Evolutionary conservation across 2,888 invertebrate genomes (phyloP).

Genomic region (Leucophenga maculata): DNA sequence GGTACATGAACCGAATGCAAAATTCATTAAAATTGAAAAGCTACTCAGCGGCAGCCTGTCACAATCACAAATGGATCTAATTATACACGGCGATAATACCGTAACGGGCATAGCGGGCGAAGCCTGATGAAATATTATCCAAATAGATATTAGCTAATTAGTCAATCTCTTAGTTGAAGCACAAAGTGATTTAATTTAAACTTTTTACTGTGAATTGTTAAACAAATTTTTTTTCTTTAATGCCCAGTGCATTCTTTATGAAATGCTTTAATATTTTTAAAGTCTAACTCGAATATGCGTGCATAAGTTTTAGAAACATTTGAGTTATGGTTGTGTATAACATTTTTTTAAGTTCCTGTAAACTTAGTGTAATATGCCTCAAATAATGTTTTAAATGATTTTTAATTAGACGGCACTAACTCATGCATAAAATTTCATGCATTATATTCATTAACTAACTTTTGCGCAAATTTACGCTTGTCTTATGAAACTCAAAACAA

Average conservation of each 20-base stretch:
- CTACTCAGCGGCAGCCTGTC: constrained; percentile 64
- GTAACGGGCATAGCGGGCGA: constrained; percentile 62
- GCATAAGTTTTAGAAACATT: neutral
- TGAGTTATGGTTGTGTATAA: constrained; percentile 1
- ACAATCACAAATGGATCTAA: constrained; percentile 69
- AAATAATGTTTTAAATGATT: neutral
- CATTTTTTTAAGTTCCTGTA: constrained; percentile 10
- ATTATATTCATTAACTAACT: neutral
- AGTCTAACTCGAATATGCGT: neutral
- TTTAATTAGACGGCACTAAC: neutral
- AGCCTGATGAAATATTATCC: constrained; percentile 29
- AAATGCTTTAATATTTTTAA: constrained; percentile 1
- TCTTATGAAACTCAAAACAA: neutral
- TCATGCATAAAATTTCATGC: neutral
- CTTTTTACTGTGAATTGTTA: neutral
- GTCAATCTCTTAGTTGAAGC: neutral
- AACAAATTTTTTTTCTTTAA: neutral
- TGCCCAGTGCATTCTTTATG: neutral
- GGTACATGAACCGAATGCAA: constrained; percentile 57
- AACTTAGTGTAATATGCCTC: neutral
- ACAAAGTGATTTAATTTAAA: neutral
- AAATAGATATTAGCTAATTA: neutral
- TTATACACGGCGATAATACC: constrained; percentile 65
- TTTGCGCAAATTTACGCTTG: neutral
- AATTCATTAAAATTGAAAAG: constrained; percentile 66